phyloP scores from a whole-genome alignment of 2,113 vertebrate genomes.

The Hippoglossus stenolepis region DNA sequence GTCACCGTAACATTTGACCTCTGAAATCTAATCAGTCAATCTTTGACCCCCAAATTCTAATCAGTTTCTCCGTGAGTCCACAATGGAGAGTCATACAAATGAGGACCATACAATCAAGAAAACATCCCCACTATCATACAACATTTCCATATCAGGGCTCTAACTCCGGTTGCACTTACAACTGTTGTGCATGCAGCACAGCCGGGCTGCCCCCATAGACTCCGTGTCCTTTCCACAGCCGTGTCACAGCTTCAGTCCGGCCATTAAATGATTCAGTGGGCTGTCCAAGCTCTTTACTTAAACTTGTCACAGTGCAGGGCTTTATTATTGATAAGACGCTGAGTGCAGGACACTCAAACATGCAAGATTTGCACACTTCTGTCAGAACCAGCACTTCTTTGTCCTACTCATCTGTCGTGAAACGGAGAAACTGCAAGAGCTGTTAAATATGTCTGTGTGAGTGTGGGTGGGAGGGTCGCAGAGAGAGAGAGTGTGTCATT shows the following conservation, averaged over 20 bases:
- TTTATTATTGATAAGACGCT: slow-evolving; percentile 72
- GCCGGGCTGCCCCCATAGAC: not conserved
- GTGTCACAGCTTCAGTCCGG: slow-evolving; percentile 41
- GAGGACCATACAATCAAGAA: no score
- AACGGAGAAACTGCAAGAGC: slow-evolving; percentile 27
- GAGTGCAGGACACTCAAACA: slow-evolving; percentile 58
- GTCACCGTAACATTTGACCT: no score
- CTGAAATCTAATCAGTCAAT: no score
- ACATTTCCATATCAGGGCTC: not conserved
- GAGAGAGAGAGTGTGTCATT: not conserved
- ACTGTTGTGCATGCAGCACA: slow-evolving; percentile 8
- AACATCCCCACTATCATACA: not conserved
- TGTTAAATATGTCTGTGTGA: not conserved
- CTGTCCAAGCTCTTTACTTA: slow-evolving; percentile 53
- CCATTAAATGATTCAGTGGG: slow-evolving; percentile 70
- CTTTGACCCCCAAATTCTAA: no score
- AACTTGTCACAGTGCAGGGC: slow-evolving; percentile 51
- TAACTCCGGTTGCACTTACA: slow-evolving; percentile 18
- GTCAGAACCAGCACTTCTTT: slow-evolving; percentile 50
- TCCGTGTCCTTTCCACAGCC: slow-evolving; percentile 50
- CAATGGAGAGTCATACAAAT: not conserved
- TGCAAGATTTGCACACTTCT: slow-evolving; percentile 69
- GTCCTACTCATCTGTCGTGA: slow-evolving; percentile 37
- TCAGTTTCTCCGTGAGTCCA: no score
- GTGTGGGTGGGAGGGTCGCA: not conserved